phyloP scores from a whole-genome alignment of 2,888 invertebrate genomes.

The Pristionchus exspectatus region DNA sequence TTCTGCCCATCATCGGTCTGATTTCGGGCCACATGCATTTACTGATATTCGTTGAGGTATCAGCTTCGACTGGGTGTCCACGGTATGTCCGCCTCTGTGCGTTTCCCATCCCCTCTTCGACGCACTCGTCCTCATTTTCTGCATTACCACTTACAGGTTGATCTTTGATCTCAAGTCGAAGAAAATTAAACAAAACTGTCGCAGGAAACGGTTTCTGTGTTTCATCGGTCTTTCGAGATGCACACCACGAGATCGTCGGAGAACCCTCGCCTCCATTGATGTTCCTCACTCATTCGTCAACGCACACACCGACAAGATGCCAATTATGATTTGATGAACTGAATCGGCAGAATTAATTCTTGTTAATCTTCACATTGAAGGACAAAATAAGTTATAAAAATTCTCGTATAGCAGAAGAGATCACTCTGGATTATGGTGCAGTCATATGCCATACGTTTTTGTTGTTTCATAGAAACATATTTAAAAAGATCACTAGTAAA shows the following conservation, averaged over 20 bases:
- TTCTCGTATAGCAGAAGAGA: too few species aligned
- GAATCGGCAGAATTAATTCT: too few species aligned
- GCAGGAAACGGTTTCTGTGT: not conserved
- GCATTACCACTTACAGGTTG: not conserved
- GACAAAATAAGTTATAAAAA: too few species aligned
- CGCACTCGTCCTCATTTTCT: constrained; percentile 13
- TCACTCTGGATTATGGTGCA: too few species aligned
- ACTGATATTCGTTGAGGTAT: not conserved
- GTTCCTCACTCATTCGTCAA: not conserved
- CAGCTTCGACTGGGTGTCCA: not conserved
- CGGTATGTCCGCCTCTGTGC: not conserved
- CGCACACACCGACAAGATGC: not conserved
- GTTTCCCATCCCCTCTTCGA: not conserved
- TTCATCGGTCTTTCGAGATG: not conserved
- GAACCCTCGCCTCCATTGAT: not conserved
- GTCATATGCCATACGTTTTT: too few species aligned
- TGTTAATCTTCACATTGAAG: too few species aligned
- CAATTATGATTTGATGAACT: not conserved
- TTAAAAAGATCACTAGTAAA: too few species aligned
- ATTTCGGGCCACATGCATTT: too few species aligned
- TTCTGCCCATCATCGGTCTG: not conserved
- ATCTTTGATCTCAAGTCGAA: too few species aligned
- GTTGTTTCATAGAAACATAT: too few species aligned
- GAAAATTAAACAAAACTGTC: too few species aligned
- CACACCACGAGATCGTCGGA: not conserved